A percentile compares a stretch with the other conserved stretches of the same genome.
Evolutionary conservation across 2,888 invertebrate genomes (phyloP).

Genomic region (Campoplex capitator): DNA sequence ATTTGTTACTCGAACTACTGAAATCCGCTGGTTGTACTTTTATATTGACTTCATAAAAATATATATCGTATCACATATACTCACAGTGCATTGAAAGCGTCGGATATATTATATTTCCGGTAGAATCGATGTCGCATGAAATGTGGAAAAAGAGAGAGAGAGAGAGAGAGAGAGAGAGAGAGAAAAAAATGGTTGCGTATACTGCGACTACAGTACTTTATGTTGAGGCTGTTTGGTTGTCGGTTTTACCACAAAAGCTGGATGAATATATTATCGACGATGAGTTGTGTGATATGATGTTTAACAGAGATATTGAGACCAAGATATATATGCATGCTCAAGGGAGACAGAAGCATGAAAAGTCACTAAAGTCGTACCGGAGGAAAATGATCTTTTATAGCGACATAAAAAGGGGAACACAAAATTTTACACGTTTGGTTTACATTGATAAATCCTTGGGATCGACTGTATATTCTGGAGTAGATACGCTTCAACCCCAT

Average conservation of each 20-base stretch:
- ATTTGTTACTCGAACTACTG: background rate
- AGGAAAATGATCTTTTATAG: constrained; percentile 48
- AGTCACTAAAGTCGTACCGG: constrained; percentile 41
- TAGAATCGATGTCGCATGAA: constrained; percentile 72
- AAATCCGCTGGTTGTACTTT: background rate
- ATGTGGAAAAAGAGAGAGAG: constrained; percentile 56
- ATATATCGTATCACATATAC: background rate
- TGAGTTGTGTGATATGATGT: constrained; percentile 48
- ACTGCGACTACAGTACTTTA: background rate
- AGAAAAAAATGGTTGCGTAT: constrained; percentile 13
- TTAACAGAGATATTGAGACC: constrained; percentile 9
- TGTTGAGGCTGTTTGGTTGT: constrained; percentile 18
- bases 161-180: too few species aligned
- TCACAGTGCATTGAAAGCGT: constrained; percentile 8
- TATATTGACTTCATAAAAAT: background rate
- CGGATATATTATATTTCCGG: constrained; percentile 68
- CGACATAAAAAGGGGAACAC: constrained; percentile 30
- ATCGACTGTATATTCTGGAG: too few species aligned
- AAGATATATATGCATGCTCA: background rate
- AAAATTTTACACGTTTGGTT: constrained; percentile 38
- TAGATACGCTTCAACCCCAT: background rate
- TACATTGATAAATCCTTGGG: background rate
- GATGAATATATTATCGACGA: constrained; percentile 65
- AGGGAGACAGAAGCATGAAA: background rate
- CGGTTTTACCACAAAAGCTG: constrained; percentile 46